Base-by-base conservation (phyloP, 2,888 invertebrate genomes). In the Dicranocentrus wangi region DNA sequence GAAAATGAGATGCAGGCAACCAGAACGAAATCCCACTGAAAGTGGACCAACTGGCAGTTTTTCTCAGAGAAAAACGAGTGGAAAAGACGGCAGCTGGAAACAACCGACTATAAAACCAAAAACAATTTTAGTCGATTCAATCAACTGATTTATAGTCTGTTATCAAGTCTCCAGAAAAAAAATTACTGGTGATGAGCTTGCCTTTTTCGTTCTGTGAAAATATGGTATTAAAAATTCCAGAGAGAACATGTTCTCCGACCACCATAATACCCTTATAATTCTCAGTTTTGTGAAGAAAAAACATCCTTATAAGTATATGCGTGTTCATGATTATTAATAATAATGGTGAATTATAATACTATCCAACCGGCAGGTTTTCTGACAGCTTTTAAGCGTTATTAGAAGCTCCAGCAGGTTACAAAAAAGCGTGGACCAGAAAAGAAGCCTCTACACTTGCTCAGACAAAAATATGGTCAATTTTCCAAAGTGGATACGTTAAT, bases 61-160 rank as follows among this genome's bases (percentile, higher is more conserved):
- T 63, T 72, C 63, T 27, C 47, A 19, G 27, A 60, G 13, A 27
- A 51, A 55, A 39, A 5, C 23, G 32, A 21, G 17, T 21, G 28
- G 15, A 25, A 25, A n/a, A 70, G 25, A 65, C 53, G 73, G 65
- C 65, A 75, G 55, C 73, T 75, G 73, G 73, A 75, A 75, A 72
- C 63, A 25, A 66, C 55, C 55, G 65, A 75, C 73, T 75, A 75
- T 65, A 75, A 65, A 27, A 17, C n/a, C 42, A 10, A 19, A 53
- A 65, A 47, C 25, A 43, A 39, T 75, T 71, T 73, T 75, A 75
- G 73, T 66, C 73, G 55, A 75, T 75, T 75, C 73, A 65, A 75
- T 75, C 65, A 75, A 66, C 73, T 65, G 73, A 75, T 75, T 75
- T 75, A 75, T 75, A 75, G 73, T 53, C 73, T 32, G 65, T 65